phyloP scores from a whole-genome alignment of 1,140 invertebrate genomes.

The Hyposmocoma kahamanoa region DNA sequence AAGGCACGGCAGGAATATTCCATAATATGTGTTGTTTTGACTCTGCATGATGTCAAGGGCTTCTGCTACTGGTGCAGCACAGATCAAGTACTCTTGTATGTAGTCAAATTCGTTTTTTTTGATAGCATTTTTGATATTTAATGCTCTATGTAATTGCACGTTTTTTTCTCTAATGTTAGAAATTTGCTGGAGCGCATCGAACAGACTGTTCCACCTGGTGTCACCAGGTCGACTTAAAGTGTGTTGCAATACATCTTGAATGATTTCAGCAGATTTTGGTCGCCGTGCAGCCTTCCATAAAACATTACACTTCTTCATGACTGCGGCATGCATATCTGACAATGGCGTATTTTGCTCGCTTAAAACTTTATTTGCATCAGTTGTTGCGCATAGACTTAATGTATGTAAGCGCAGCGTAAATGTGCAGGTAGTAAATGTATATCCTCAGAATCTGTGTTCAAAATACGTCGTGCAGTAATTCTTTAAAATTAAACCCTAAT shows the following conservation, averaged over 20 bases:
- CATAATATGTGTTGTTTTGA: constrained; percentile 17
- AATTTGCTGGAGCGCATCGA: constrained; percentile 16
- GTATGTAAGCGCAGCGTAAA: constrained; percentile 16
- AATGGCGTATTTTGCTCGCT: constrained; percentile 6
- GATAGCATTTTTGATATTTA: constrained; percentile 6
- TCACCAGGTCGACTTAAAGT: constrained; percentile 12
- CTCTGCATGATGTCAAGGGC: constrained; percentile 21
- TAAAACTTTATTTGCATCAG: constrained; percentile 12
- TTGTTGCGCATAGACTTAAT: constrained; percentile 15
- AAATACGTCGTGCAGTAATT: not conserved
- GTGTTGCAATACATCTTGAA: constrained; percentile 14
- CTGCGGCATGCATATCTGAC: constrained; percentile 11
- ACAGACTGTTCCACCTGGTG: constrained; percentile 21
- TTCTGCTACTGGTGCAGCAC: constrained; percentile 20
- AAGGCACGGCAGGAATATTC: constrained; percentile 18
- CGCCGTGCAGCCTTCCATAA: constrained; percentile 14
- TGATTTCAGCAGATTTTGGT: constrained; percentile 20
- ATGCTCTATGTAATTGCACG: constrained; percentile 8
- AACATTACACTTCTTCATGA: constrained; percentile 17
- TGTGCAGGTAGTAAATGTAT: too few species aligned
- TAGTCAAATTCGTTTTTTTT: constrained; percentile 14
- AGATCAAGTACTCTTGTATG: constrained; percentile 16
- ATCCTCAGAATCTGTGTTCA: not conserved
- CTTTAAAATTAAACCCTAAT: too few species aligned
- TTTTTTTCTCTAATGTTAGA: constrained; percentile 12